These are phyloP conservation scores for Platypus cylindrus DNA, from an alignment of 2,888 invertebrate genomes.

Conservation along the genomic window DNA sequence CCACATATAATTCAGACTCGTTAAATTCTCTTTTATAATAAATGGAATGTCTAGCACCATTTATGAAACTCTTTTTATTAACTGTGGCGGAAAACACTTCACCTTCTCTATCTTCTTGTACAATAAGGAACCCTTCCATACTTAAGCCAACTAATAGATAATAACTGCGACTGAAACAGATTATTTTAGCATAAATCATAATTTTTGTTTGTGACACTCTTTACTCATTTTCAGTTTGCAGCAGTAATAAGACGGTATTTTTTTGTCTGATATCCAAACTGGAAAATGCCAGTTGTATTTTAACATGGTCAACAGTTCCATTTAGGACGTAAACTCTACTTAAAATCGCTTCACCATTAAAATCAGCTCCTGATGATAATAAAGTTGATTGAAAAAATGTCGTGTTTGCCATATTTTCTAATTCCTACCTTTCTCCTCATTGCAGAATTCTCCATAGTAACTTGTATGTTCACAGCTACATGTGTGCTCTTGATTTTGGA, in stretches of 20 bases:
- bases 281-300: slow-evolving; percentile 77
- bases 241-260: slow-evolving; percentile 62
- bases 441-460: slow-evolving; percentile 78
- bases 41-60: slow-evolving; percentile 70
- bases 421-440: slow-evolving; percentile 59
- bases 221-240: slow-evolving; percentile 75
- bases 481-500: slow-evolving; percentile 69
- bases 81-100: slow-evolving; percentile 61
- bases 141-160: slow-evolving; percentile 72
- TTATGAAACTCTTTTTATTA: slow-evolving; percentile 66
- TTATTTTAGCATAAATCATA: background rate
- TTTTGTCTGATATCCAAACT: slow-evolving; percentile 66
- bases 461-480: slow-evolving; percentile 85
- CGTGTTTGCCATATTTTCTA: too few species aligned
- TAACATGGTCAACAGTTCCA: slow-evolving; percentile 62
- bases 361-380: slow-evolving; percentile 60
- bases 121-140: slow-evolving; percentile 68
- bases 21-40: slow-evolving; percentile 55
- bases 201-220: background rate
- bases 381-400: slow-evolving; percentile 3
- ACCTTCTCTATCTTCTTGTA: slow-evolving; percentile 76
- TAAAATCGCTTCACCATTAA: slow-evolving; percentile 74
- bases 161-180: slow-evolving; percentile 54
- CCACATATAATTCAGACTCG: slow-evolving; percentile 59
- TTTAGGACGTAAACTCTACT: slow-evolving; percentile 63